These are phyloP conservation scores for Cinclus cinclus DNA, from an alignment of 2,113 vertebrate species.

Conservation along the genomic window DNA sequence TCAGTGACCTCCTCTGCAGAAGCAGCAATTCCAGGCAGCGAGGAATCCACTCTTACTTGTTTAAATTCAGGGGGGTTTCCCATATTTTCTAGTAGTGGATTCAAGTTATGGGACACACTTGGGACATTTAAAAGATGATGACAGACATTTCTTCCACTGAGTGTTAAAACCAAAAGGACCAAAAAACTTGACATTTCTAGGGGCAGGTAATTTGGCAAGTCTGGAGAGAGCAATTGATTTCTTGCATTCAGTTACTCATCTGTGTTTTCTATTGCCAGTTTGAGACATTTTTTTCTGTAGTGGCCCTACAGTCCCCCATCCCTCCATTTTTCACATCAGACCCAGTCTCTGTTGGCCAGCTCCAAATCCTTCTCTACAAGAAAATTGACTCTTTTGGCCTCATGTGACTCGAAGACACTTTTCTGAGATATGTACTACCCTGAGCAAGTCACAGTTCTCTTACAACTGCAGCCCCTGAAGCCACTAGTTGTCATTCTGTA, in stretches of 20 bases:
- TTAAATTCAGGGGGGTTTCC: background rate
- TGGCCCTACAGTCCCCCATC: background rate
- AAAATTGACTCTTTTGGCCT: background rate
- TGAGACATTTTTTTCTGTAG: background rate
- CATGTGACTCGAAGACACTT: background rate
- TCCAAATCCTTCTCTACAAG: background rate
- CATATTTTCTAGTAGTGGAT: slow-evolving; percentile 65
- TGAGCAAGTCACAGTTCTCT: background rate
- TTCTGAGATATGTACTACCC: background rate
- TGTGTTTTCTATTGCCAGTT: background rate
- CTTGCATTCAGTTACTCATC: background rate
- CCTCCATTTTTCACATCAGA: background rate
- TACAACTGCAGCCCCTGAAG: background rate
- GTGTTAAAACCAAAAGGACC: slow-evolving; percentile 39
- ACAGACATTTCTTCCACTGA: slow-evolving; percentile 41
- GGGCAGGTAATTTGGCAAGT: background rate
- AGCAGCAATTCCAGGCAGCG: slow-evolving; percentile 59
- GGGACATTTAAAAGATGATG: slow-evolving; percentile 70
- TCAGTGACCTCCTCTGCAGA: slow-evolving; percentile 63
- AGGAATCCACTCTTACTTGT: slow-evolving; percentile 69
- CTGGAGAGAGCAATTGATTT: background rate
- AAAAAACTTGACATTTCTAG: background rate
- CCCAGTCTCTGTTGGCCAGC: background rate
- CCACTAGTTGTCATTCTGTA: background rate
- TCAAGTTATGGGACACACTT: slow-evolving; percentile 77